Evolutionary conservation across 2,113 vertebrate species (phyloP).

Genomic region (Pandion haliaetus): DNA sequence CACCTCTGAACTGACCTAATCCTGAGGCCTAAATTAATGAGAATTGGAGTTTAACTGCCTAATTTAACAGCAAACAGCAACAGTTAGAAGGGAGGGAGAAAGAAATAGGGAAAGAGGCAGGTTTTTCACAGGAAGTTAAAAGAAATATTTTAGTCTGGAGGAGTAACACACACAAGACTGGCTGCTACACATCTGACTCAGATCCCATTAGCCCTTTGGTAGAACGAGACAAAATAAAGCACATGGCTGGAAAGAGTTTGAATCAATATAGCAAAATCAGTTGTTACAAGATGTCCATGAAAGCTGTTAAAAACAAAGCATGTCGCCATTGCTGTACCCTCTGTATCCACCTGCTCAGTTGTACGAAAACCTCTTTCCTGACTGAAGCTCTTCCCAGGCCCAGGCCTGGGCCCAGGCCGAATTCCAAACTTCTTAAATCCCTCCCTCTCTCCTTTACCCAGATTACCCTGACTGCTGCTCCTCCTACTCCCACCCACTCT

Average conservation of each 20-base stretch:
- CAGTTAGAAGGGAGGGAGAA: background rate
- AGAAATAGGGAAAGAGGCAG: background rate
- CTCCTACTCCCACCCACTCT: fast-evolving
- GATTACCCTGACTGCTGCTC: fast-evolving
- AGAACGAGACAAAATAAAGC: background rate
- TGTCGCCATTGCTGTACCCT: background rate
- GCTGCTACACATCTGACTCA: background rate
- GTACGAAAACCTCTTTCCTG: background rate
- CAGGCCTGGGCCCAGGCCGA: background rate
- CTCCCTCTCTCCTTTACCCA: background rate
- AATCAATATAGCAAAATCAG: background rate
- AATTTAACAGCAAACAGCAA: background rate
- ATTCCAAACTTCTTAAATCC: background rate
- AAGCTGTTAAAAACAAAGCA: background rate
- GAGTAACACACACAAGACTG: background rate
- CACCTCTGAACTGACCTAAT: background rate
- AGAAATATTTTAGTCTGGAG: background rate
- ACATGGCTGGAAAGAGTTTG: background rate
- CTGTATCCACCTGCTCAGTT: fast-evolving
- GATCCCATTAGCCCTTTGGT: background rate
- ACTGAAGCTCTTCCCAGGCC: background rate
- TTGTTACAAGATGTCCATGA: background rate
- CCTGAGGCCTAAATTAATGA: background rate
- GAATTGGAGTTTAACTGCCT: background rate
- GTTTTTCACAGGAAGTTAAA: background rate